Percentiles rank a stretch among this genome's conserved stretches.
Conservation (phyloP, 2,888 invertebrate genomes). For the Metallyticus violacea region DNA sequence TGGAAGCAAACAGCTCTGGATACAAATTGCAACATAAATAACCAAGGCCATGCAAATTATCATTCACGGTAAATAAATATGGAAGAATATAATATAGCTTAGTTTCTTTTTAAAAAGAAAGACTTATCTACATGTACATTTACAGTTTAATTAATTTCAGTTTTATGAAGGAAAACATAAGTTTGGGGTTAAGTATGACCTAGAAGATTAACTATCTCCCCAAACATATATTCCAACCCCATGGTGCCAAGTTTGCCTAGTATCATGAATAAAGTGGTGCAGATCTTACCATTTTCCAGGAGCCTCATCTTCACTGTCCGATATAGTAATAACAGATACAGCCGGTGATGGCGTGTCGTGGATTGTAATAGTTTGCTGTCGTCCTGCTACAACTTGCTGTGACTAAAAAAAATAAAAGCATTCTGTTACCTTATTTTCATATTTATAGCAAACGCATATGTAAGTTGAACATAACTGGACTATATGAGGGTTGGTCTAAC, state of each 20-base stretch:
- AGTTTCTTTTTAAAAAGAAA: background rate
- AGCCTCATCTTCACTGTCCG: constrained; percentile 90
- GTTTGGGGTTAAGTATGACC: background rate
- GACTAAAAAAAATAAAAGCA: constrained; percentile 36
- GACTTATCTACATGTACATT: background rate
- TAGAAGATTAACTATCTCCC: background rate
- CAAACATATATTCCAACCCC: background rate
- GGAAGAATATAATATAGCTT: background rate
- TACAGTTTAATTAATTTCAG: background rate
- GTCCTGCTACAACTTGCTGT: constrained; percentile 46
- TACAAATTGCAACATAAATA: constrained; percentile 1
- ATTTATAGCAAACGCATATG: too few relatives aligned
- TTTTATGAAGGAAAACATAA: background rate
- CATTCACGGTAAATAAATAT: background rate
- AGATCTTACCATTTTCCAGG: constrained; percentile 45
- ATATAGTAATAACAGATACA: constrained; percentile 92
- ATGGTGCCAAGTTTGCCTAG: background rate
- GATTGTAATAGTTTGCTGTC: constrained; percentile 89
- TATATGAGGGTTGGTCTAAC: too few relatives aligned
- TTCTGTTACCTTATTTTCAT: too few relatives aligned
- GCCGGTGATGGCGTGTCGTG: constrained; percentile 94
- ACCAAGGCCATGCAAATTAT: constrained; percentile 11
- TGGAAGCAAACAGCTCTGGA: background rate
- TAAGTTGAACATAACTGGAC: too few relatives aligned
- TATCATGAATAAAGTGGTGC: background rate